Percentiles rank a stretch among this genome's conserved stretches.
phyloP scores from a whole-genome alignment of 2,888 invertebrate genomes.

The Drosophila monieri region DNA sequence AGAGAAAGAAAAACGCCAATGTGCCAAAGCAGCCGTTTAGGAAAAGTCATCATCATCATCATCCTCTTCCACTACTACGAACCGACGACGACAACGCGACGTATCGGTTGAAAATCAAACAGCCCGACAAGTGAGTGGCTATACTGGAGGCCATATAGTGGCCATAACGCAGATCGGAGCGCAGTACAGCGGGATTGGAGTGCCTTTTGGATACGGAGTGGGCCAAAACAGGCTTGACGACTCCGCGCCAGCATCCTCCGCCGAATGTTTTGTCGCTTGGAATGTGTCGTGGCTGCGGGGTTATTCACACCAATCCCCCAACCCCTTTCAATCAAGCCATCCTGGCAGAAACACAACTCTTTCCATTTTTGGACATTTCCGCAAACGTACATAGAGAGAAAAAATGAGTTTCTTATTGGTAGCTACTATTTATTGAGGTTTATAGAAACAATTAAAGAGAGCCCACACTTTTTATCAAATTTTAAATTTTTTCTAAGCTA shows the following conservation, averaged over 20 bases:
- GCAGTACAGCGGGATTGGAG: neutral
- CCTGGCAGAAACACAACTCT: conserved; percentile 19
- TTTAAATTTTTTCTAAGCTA: neutral
- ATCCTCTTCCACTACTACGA: neutral
- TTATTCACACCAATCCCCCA: conserved; percentile 55
- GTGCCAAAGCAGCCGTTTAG: conserved; percentile 53
- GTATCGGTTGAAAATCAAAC: conserved; percentile 50
- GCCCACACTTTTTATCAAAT: neutral
- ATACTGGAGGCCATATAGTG: conserved; percentile 17
- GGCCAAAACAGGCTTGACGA: conserved; percentile 58
- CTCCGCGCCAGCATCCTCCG: conserved; percentile 40
- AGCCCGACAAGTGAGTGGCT: conserved; percentile 46
- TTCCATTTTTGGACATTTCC: conserved; percentile 48
- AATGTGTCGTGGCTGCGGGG: conserved; percentile 50
- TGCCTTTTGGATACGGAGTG: conserved; percentile 18
- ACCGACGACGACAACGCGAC: conserved; percentile 8
- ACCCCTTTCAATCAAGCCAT: neutral
- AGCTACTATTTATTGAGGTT: neutral
- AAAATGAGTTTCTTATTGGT: neutral
- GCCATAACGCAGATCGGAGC: conserved; percentile 7
- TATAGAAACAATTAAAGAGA: neutral
- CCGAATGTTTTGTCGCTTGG: conserved; percentile 44
- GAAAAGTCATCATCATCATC: conserved; percentile 57
- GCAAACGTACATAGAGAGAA: conserved; percentile 8
- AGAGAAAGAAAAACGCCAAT: conserved; percentile 60